Evolutionary conservation across 2,888 invertebrate species (phyloP).

Genomic region (Hedya salicella): DNA sequence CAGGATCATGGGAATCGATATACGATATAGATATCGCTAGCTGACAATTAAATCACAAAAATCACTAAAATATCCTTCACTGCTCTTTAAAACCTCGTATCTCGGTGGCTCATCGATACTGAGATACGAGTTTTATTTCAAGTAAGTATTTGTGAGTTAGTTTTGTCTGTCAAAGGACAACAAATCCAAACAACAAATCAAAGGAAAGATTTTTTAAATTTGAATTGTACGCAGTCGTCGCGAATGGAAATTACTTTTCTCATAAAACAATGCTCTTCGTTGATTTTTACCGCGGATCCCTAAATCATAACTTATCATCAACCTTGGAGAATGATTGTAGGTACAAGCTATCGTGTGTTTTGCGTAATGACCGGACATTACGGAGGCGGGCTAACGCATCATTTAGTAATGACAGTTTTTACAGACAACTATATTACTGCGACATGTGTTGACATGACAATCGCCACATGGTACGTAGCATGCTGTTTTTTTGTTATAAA

Average conservation of each 20-base stretch:
- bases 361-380: conserved; percentile 59
- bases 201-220: no score
- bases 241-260: background rate
- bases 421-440: conserved; percentile 4
- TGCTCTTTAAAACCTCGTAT: no score
- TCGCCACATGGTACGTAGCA: background rate
- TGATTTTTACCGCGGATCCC: background rate
- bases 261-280: background rate
- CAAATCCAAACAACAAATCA: no score
- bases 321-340: conserved; percentile 54
- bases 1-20: no score
- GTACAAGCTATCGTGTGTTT: conserved; percentile 60
- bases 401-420: conserved; percentile 33
- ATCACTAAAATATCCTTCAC: no score
- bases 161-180: no score
- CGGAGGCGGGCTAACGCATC: conserved; percentile 36
- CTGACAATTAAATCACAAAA: no score
- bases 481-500: background rate
- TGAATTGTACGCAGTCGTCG: no score
- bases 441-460: conserved; percentile 27
- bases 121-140: no score
- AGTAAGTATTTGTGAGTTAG: no score
- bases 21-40: no score
- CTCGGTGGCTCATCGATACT: no score
- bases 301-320: conserved; percentile 26